These are phyloP conservation scores for Beris morrisii DNA, from an alignment of 2,888 invertebrate genomes.

Conservation along the genomic window DNA sequence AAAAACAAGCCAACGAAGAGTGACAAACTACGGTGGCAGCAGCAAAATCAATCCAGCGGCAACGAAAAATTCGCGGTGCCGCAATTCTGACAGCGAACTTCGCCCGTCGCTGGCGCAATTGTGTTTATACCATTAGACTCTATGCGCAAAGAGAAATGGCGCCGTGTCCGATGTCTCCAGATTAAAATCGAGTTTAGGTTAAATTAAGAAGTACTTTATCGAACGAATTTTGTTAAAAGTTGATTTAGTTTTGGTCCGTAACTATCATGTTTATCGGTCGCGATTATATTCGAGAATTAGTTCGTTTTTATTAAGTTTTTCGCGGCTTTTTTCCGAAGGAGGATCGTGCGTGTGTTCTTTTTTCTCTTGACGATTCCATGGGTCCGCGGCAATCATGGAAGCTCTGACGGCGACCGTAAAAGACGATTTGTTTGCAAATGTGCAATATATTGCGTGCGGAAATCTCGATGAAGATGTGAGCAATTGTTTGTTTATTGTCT, in stretches of 20 bases:
- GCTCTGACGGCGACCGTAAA: conserved; percentile 43
- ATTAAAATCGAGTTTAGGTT: too few species aligned
- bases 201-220: neutral
- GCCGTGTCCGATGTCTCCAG: conserved; percentile 3
- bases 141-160: conserved; percentile 21
- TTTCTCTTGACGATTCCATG: conserved; percentile 8
- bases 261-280: neutral
- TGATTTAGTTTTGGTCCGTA: neutral
- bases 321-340: neutral
- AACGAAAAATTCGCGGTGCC: too few species aligned
- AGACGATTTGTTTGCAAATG: conserved; percentile 71
- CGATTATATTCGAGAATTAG: neutral
- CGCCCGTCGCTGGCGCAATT: too few species aligned
- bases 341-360: neutral
- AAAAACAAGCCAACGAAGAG: too few species aligned
- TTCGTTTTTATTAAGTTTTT: neutral
- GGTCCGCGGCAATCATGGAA: conserved; percentile 46
- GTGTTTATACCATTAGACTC: conserved; percentile 8
- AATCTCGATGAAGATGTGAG: conserved; percentile 73
- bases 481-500: conserved; percentile 4
- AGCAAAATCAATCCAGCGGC: too few species aligned
- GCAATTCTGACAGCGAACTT: too few species aligned
- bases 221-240: neutral
- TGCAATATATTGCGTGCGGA: conserved; percentile 81
- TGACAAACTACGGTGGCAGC: too few species aligned